phyloP scores from a whole-genome alignment of 2,797 vertebrate species.

The Squalus acanthias region DNA sequence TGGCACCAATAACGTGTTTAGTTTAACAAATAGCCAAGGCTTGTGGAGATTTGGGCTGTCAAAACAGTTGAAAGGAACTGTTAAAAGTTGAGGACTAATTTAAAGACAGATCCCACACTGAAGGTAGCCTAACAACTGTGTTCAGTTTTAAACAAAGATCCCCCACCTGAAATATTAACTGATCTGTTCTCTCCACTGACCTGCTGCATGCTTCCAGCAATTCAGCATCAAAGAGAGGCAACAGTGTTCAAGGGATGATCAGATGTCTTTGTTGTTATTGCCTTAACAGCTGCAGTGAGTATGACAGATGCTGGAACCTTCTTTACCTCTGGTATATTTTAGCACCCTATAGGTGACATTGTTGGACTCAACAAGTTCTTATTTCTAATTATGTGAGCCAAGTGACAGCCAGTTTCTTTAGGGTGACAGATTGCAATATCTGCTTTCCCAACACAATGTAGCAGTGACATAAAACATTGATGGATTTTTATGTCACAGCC shows the following conservation, averaged over 20 bases:
- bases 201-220: background rate
- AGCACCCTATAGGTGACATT: conserved; percentile 2
- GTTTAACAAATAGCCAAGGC: background rate
- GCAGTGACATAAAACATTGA: conserved; percentile 30
- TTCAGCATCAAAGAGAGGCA: no score
- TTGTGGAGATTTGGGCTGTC: background rate
- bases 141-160: background rate
- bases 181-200: background rate
- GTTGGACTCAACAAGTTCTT: conserved; percentile 25
- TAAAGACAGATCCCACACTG: background rate
- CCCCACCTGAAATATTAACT: background rate
- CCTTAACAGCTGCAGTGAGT: background rate
- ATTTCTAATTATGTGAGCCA: conserved; percentile 25
- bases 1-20: background rate
- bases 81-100: background rate
- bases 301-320: background rate
- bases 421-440: conserved; percentile 32
- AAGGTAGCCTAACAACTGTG: background rate
- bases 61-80: background rate
- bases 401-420: conserved; percentile 28
- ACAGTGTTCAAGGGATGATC: no score
- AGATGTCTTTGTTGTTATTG: background rate
- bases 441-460: conserved; percentile 29
- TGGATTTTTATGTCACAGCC: conserved; percentile 22
- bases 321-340: background rate